Conservation (phyloP, 2,113 vertebrate genomes). For the Falcunculus frontatus region DNA sequence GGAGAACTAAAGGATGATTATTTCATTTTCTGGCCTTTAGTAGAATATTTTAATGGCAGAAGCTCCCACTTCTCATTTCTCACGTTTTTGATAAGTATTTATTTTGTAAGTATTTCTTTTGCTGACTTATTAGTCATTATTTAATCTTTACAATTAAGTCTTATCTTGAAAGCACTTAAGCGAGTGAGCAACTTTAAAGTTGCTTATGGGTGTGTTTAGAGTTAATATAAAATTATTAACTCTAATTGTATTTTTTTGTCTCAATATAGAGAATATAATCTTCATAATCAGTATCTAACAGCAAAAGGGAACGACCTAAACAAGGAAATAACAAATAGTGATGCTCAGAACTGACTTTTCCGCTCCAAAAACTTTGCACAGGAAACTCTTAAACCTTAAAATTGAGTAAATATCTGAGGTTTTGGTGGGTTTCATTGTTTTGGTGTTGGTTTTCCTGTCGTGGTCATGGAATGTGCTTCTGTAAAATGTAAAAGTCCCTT, state of each 20-base stretch:
- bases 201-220: not conserved
- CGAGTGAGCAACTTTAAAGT: accelerated
- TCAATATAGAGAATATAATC: not conserved
- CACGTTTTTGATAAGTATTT: not conserved
- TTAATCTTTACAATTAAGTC: not conserved
- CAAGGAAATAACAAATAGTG: not conserved
- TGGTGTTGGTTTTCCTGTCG: accelerated
- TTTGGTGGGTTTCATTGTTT: not conserved
- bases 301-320: not conserved
- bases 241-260: not conserved
- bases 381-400: not conserved
- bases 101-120: not conserved
- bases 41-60: not conserved
- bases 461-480: not conserved
- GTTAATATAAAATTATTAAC: not conserved
- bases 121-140: not conserved
- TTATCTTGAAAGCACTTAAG: not conserved
- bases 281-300: not conserved
- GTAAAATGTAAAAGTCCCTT: not conserved
- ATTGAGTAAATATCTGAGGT: not conserved
- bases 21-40: not conserved
- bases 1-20: not conserved
- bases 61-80: not conserved
- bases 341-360: not conserved
- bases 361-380: not conserved